Percentiles rank a stretch among this genome's conserved stretches.
phyloP scores from a whole-genome alignment of 2,113 vertebrate species.

The Chiloscyllium plagiosum region DNA sequence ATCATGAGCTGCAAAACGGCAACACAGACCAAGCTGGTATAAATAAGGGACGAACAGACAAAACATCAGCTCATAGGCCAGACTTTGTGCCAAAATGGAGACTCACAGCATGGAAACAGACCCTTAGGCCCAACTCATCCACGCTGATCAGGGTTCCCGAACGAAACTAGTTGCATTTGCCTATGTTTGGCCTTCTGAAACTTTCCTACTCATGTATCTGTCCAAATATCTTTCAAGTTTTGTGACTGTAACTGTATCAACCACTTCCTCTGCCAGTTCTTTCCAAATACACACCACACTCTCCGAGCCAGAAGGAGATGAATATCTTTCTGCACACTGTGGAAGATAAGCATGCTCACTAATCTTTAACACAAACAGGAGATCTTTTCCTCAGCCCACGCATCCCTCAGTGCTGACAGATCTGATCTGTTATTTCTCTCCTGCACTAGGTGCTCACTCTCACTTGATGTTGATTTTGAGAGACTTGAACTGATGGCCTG shows the following conservation, averaged over 20 bases:
- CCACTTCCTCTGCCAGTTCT: too few relatives aligned
- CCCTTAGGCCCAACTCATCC: too few relatives aligned
- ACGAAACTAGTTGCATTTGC: too few relatives aligned
- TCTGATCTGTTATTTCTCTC: background rate
- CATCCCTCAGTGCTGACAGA: background rate
- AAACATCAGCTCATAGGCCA: background rate
- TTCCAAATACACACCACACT: too few relatives aligned
- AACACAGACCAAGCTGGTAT: too few relatives aligned
- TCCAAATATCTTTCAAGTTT: too few relatives aligned
- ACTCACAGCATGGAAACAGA: too few relatives aligned
- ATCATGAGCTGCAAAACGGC: too few relatives aligned
- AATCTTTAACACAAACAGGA: background rate
- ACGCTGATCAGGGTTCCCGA: too few relatives aligned
- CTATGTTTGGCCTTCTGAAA: too few relatives aligned
- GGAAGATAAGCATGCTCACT: background rate
- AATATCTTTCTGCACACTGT: background rate
- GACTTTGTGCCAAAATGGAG: background rate
- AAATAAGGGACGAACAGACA: background rate
- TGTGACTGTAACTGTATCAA: too few relatives aligned
- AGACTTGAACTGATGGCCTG: background rate
- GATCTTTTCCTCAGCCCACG: background rate
- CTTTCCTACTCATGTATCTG: too few relatives aligned
- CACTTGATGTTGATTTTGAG: background rate
- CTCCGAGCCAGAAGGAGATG: background rate
- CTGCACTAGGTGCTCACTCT: background rate